Evolutionary conservation across 64 coral and sea anemone genomes (phyloP).

Genomic region (Anthopleura sola): DNA sequence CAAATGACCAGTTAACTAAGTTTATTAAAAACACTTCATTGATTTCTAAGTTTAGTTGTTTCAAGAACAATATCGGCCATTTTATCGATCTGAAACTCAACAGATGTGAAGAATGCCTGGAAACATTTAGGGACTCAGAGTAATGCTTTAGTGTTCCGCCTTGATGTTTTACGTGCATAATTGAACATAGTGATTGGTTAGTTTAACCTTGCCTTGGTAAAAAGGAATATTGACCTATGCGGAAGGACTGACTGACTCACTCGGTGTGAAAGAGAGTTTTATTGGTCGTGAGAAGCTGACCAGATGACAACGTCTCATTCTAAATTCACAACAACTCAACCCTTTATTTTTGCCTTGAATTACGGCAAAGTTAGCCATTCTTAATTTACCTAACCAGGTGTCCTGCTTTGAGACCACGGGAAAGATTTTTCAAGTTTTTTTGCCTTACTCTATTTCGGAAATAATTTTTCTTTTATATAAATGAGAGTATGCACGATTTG

Average conservation of each 20-base stretch:
- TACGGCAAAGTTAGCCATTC: not conserved
- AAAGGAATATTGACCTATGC: not conserved
- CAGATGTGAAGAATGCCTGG: not conserved
- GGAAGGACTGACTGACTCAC: not conserved
- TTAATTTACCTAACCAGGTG: not conserved
- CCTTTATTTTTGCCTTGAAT: not conserved
- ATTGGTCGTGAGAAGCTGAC: not conserved
- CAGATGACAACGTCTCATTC: not conserved
- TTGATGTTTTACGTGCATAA: not conserved
- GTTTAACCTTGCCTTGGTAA: not conserved
- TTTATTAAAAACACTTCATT: not conserved
- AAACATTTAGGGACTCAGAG: not conserved
- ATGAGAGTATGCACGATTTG: not conserved
- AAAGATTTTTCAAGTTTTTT: not conserved
- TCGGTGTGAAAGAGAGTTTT: not conserved
- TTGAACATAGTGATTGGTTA: not conserved
- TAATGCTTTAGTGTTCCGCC: slow-evolving; percentile 2
- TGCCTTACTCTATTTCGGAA: not conserved
- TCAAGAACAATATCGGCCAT: not conserved
- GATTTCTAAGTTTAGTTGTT: not conserved
- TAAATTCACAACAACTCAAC: not conserved
- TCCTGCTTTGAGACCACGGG: not conserved
- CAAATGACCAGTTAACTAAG: not conserved
- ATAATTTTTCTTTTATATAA: not conserved
- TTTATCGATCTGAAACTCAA: not conserved